Conservation (phyloP, 2,888 invertebrate species). For the Gonocerus acuteangulatus region DNA sequence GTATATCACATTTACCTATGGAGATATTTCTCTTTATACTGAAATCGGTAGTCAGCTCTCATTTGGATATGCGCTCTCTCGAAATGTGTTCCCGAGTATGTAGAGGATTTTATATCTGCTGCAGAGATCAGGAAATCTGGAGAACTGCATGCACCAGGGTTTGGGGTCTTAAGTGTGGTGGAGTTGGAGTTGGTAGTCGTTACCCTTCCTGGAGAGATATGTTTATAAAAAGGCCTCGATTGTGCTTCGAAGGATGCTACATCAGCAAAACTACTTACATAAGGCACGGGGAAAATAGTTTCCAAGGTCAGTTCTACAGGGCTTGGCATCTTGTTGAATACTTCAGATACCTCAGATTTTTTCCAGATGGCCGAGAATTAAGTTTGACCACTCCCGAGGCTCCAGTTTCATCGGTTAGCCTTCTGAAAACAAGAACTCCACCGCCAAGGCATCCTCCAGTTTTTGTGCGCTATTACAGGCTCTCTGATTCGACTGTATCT, state of each 20-base stretch:
- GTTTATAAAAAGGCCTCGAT: conserved; percentile 72
- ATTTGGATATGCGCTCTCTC: conserved; percentile 75
- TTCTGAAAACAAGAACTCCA: conserved; percentile 54
- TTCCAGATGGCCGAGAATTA: conserved; percentile 71
- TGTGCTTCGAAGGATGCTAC: conserved; percentile 83
- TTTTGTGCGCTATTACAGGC: conserved; percentile 65
- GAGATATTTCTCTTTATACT: conserved; percentile 80
- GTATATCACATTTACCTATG: conserved; percentile 76
- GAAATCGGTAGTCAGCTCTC: conserved; percentile 83
- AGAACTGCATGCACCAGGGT: conserved; percentile 71
- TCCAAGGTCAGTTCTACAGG: conserved; percentile 79
- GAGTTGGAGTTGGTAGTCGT: conserved; percentile 46
- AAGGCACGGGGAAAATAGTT: conserved; percentile 83
- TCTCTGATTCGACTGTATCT: conserved; percentile 57
- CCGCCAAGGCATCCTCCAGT: conserved; percentile 56
- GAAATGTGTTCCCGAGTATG: conserved; percentile 73
- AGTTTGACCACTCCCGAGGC: conserved; percentile 87
- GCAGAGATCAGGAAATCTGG: conserved; percentile 83
- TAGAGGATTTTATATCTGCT: conserved; percentile 78
- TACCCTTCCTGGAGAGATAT: conserved; percentile 75
- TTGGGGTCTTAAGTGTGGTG: conserved; percentile 77
- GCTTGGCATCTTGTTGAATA: conserved; percentile 90
- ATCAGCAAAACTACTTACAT: conserved; percentile 89
- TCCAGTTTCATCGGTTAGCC: conserved; percentile 61
- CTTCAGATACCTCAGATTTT: conserved; percentile 81